Base-by-base conservation (phyloP, 2,113 vertebrate species). In the Nothobranchius kuhntae region DNA sequence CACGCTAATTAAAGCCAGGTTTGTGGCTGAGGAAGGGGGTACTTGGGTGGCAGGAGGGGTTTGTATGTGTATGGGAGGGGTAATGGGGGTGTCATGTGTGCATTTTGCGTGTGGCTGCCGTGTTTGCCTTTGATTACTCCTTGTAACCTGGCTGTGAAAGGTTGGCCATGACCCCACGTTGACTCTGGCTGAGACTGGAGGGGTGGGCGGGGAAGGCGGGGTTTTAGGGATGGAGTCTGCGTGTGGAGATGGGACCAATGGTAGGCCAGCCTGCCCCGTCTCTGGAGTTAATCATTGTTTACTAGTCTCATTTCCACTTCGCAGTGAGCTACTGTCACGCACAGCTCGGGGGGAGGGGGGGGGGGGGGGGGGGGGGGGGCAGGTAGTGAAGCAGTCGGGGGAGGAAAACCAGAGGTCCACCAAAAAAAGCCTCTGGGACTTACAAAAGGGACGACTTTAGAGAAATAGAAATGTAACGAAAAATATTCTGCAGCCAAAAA, bases 271-370 rank as follows among this genome's bases (percentile, higher is more conserved):
- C 85, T 64, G 73, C 74, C 75, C 75, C 35, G 61, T 89, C 90
- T 92, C 91, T 94, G 92, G 93, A 94, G 91, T 89, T 93, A 93
- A 93, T 94, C 92, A 92, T 89, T 93, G 89, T 93, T 94, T 94
- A 93, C 93, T 92, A 92, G 89, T 91, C 90, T 92, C 89, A 91
- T 93, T 94, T 94, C 93, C 93, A 93, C 92, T 92, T 92, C 83
- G 91, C 91, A 92, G 91, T 84, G 89, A 93, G 93, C 92, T 94
- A 92, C 91, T 93, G 92, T 94, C 92, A 93, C 91, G 92, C 92
- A 94, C 89, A 84, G 86, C 89, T 89, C 87, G 85, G 86, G 86
- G 81, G 80, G 68, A 78, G 71, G 77, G 71, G 71, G 78, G 71
- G 48, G 55, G 48, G 47, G 73, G 85, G 86, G 86, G 81, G 80